Evolutionary conservation across 2,888 invertebrate genomes (phyloP).

Genomic region (Yponomeuta evonymella): DNA sequence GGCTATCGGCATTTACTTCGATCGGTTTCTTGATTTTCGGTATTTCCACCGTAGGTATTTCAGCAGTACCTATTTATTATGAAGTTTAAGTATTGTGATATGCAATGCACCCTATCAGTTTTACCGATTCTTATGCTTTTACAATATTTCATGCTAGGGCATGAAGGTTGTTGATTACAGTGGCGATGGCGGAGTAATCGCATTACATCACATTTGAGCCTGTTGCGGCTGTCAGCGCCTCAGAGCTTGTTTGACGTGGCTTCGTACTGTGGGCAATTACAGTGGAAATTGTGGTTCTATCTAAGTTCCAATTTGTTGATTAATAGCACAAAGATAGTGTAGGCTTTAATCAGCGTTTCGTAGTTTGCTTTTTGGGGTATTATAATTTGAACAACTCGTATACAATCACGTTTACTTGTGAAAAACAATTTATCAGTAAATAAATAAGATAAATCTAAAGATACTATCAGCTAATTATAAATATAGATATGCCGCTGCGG

Average conservation of each 20-base stretch:
- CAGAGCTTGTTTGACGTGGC: background rate
- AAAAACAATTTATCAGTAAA: background rate
- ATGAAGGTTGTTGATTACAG: background rate
- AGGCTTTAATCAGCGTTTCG: too few species aligned
- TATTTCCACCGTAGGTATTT: too few species aligned
- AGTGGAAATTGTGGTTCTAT: background rate
- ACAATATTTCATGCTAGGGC: background rate
- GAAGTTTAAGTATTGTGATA: too few species aligned
- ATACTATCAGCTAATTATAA: slow-evolving; percentile 25
- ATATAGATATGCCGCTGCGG: slow-evolving; percentile 36
- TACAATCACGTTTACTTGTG: background rate
- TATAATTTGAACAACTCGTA: background rate
- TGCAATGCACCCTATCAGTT: too few species aligned
- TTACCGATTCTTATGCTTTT: too few species aligned
- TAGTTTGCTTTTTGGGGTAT: background rate
- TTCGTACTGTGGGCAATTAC: background rate
- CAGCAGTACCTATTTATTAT: too few species aligned
- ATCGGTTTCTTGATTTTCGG: too few species aligned
- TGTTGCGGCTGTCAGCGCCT: background rate
- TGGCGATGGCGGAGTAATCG: background rate
- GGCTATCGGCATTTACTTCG: too few species aligned
- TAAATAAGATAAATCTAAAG: slow-evolving; percentile 21
- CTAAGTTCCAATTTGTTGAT: background rate
- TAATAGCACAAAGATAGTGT: background rate
- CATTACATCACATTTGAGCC: background rate